phyloP scores from a whole-genome alignment of 2,888 invertebrate species.

The Trichopria drosophilae region DNA sequence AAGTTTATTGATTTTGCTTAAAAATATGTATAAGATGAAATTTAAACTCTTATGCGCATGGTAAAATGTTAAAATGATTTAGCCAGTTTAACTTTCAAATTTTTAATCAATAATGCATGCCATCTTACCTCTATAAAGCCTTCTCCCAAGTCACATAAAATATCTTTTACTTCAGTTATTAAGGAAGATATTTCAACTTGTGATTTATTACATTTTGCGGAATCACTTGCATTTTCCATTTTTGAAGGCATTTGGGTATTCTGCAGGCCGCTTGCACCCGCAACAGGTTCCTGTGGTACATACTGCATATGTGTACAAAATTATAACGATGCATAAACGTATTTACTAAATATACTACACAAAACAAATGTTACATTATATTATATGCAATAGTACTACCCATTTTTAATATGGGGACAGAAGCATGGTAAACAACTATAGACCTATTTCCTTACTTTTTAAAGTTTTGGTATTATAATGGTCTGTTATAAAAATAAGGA shows the following conservation, averaged over 20 bases:
- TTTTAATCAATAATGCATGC: conserved; percentile 1
- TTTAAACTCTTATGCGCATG: too few species aligned
- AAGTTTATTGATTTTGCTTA: conserved; percentile 2
- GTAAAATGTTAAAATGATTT: background rate
- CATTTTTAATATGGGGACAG: too few species aligned
- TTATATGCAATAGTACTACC: too few species aligned
- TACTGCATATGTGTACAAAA: too few species aligned
- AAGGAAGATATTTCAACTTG: conserved; percentile 55
- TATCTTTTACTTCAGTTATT: conserved; percentile 70
- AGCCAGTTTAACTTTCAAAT: background rate
- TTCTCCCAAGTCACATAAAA: conserved; percentile 81
- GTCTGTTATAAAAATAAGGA: too few species aligned
- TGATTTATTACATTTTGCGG: conserved; percentile 22
- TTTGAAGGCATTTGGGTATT: conserved; percentile 11
- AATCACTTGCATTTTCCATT: conserved; percentile 1
- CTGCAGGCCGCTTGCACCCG: conserved; percentile 38
- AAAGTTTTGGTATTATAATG: too few species aligned
- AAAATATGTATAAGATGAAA: conserved; percentile 2
- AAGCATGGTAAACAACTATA: too few species aligned
- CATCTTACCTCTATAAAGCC: conserved; percentile 65
- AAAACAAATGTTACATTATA: too few species aligned
- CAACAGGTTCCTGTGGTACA: conserved; percentile 31
- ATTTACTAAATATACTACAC: too few species aligned
- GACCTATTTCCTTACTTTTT: too few species aligned
- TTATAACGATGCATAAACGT: too few species aligned